A percentile compares a stretch with the other conserved stretches of the same genome.
These are phyloP conservation scores for Xanthorhoe spadicearia DNA, from an alignment of 2,888 invertebrate genomes.

Conservation along the genomic window DNA sequence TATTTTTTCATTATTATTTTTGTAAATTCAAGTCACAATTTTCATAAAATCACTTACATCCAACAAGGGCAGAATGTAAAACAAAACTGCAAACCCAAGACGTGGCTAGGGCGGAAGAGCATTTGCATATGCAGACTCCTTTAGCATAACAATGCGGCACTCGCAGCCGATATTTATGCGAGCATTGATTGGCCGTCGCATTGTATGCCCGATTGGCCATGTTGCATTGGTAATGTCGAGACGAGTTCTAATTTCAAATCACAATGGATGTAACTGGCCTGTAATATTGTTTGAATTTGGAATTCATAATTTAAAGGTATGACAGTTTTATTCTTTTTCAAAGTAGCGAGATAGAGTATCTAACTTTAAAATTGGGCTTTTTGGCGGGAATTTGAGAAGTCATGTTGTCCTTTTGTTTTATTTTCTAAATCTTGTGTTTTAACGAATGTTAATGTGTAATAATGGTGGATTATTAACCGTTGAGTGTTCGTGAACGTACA, in stretches of 20 bases:
- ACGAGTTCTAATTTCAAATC: constrained; percentile 34
- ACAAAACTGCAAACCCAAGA: constrained; percentile 49
- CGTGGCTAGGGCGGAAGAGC: constrained; percentile 58
- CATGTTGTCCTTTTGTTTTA: too few species aligned
- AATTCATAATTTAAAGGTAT: too few species aligned
- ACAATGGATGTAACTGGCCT: constrained; percentile 6
- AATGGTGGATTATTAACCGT: too few species aligned
- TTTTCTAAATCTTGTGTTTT: too few species aligned
- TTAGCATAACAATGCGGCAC: constrained; percentile 69
- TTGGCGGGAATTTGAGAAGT: too few species aligned
- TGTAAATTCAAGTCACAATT: background rate
- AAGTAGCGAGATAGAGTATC: background rate
- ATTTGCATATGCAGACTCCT: constrained; percentile 70
- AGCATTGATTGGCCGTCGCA: constrained; percentile 56
- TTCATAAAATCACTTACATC: background rate
- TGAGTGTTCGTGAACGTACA: too few species aligned
- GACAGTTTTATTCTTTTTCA: constrained; percentile 18
- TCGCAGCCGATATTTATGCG: constrained; percentile 67
- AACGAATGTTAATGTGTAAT: too few species aligned
- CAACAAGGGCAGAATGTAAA: constrained; percentile 20
- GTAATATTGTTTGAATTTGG: constrained; percentile 7
- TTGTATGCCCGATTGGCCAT: constrained; percentile 45
- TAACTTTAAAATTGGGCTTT: too few species aligned
- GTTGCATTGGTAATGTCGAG: constrained; percentile 37
- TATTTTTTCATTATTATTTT: background rate